Base-by-base conservation (phyloP, 2,797 vertebrate genomes). In the Enteromius paludinosus region DNA sequence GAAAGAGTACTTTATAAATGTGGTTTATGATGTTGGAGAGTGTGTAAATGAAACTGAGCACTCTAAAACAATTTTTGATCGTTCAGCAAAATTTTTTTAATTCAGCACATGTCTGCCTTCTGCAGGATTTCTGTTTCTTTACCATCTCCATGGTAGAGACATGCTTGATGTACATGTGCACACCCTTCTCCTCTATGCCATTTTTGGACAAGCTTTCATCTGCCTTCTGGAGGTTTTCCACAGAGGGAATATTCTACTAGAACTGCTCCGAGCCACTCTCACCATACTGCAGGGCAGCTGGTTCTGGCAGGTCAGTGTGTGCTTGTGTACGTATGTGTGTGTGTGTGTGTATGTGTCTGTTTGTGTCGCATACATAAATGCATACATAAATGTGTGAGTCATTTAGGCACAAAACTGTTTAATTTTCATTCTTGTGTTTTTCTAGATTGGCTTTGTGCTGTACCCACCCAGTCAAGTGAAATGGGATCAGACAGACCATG, bases 201-300 rank as follows among this genome's bases (percentile, higher is more conserved):
- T 96, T 66, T 95, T 97, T 85, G 94, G 95, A 10, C 84, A 86
- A 54, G 95, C 96, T 12, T 28, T 96, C 0, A 88, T 95, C 20
- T 88, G 94, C 84, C 96, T 97, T 83, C 76, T 97, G 83, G 97
- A 98, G 93, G 87, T 98, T 73, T 97, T 99, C 79, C 93, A 95
- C 80, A 89, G 94, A 18, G 95, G 94, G 1, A 98, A 96, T 90
- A 88, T 97, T n/a, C 86, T 96, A 7, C 91, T 99, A 78, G 97
- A 98, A 90, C 95, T 99, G 86, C 89, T 98, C 80, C 92, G 96
- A 78, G 94, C 94, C 79, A 94, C 95, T 56, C 91, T 99, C 54
- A 94, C 94, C 3, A 70, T 98, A 64, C 89, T 99, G 82, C 98
- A 99, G 84, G 98, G 97, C 15, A 98, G 91, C 91, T 99, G 98